A percentile compares a stretch with the other conserved stretches of the same genome.
Evolutionary conservation across 1,140 invertebrate genomes (phyloP).

Genomic region (Chionoecetes opilio): DNA sequence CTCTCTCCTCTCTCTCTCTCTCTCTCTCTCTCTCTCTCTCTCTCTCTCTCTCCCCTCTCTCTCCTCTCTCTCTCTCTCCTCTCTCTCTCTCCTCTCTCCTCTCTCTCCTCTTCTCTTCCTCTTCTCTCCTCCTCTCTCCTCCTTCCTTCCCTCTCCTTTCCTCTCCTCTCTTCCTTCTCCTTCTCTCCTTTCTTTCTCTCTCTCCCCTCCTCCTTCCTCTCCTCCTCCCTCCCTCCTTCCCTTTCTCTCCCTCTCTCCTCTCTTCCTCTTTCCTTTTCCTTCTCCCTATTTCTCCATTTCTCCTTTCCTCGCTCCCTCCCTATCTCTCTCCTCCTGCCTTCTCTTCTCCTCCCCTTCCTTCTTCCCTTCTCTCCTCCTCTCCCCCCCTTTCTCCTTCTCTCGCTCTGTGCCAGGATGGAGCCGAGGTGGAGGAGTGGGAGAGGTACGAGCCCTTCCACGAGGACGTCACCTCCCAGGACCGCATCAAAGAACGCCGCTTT

Average conservation of each 20-base stretch:
- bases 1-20: no score
- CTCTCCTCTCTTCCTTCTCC: no score
- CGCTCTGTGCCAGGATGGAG: slow-evolving; percentile 81
- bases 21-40: no score
- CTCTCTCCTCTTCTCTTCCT: no score
- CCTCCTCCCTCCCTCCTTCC: background rate
- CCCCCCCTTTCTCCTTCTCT: no score
- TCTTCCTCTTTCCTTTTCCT: no score
- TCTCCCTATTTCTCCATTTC: background rate
- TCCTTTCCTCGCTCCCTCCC: background rate
- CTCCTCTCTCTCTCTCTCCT: no score
- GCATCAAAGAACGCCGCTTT: slow-evolving; percentile 84
- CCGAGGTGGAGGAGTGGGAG: slow-evolving; percentile 84
- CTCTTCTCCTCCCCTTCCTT: background rate
- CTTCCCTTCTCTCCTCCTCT: no score
- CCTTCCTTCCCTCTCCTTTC: background rate
- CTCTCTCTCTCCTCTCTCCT: no score
- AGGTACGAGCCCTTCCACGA: slow-evolving; percentile 86
- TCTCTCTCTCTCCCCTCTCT: no score
- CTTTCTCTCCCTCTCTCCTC: background rate
- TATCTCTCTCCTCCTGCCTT: background rate
- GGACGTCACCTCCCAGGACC: slow-evolving; percentile 85
- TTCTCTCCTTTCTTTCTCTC: no score
- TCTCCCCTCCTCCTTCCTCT: background rate
- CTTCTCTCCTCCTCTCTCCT: background rate